Conservation (phyloP, 2,113 vertebrate species). For the Macroglossus sobrinus region DNA sequence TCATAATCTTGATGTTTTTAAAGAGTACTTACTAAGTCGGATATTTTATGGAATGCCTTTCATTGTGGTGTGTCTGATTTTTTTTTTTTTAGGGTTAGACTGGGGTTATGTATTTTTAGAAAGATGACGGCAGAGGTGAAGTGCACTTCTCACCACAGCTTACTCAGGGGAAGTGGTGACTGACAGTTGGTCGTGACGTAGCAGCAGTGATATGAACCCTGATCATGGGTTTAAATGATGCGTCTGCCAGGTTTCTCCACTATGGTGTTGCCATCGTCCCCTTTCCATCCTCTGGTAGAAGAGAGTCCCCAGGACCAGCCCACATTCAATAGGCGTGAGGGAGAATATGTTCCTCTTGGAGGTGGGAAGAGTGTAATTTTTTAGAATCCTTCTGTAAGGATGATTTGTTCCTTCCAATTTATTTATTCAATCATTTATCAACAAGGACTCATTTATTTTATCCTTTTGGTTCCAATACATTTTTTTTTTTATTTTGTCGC, state of each 20-base stretch:
- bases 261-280: neutral
- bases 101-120: neutral
- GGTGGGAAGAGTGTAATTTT: neutral
- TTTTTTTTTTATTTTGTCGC: neutral
- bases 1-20: neutral
- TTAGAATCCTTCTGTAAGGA: neutral
- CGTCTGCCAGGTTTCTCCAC: neutral
- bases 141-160: neutral
- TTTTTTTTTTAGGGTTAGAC: neutral
- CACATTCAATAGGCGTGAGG: no score
- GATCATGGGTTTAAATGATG: neutral
- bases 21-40: neutral
- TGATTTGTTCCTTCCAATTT: neutral
- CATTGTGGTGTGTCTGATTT: neutral
- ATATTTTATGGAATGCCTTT: neutral
- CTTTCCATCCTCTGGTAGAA: neutral
- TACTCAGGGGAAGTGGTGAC: neutral
- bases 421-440: neutral
- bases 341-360: neutral
- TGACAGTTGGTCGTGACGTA: neutral
- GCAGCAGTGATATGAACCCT: neutral
- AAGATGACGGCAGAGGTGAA: neutral
- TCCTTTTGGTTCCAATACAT: neutral
- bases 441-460: neutral
- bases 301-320: neutral